phyloP scores from a whole-genome alignment of 2,113 vertebrate species.

The Shinisaurus crocodilurus region DNA sequence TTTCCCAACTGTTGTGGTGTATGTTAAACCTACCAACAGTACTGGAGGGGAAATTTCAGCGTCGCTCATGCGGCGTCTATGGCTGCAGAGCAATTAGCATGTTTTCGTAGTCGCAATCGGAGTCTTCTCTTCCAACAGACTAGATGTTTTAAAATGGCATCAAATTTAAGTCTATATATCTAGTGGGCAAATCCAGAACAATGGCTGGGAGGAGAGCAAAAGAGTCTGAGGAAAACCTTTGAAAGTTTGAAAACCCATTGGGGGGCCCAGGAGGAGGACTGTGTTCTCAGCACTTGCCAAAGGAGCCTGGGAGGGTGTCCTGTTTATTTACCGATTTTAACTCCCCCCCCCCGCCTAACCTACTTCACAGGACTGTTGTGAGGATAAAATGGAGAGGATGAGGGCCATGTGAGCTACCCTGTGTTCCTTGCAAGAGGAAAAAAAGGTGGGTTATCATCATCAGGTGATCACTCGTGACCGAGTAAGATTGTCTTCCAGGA shows the following conservation, averaged over 20 bases:
- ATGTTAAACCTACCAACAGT: slow-evolving; percentile 48
- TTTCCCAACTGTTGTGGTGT: slow-evolving; percentile 42
- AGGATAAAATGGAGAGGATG: too few relatives aligned
- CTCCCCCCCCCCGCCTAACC: too few relatives aligned
- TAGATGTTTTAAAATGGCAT: slow-evolving; percentile 27
- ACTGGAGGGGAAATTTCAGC: background rate
- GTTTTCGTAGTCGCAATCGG: background rate
- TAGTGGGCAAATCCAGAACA: background rate
- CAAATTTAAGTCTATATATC: background rate
- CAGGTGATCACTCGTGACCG: too few relatives aligned
- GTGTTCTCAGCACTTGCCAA: too few relatives aligned
- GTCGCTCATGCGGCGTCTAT: background rate
- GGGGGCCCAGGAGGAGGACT: too few relatives aligned
- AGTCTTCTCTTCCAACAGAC: slow-evolving; percentile 22
- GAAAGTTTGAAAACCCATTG: background rate
- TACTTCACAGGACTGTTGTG: too few relatives aligned
- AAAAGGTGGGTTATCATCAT: too few relatives aligned
- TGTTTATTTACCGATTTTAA: too few relatives aligned
- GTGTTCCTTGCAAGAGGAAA: too few relatives aligned
- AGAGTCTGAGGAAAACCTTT: background rate
- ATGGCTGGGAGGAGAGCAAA: fast-evolving
- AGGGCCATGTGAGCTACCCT: too few relatives aligned
- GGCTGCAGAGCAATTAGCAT: slow-evolving; percentile 18
- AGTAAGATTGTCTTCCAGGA: too few relatives aligned
- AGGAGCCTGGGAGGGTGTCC: too few relatives aligned